phyloP scores from a whole-genome alignment of 2,113 vertebrate species.

The Turnix velox region DNA sequence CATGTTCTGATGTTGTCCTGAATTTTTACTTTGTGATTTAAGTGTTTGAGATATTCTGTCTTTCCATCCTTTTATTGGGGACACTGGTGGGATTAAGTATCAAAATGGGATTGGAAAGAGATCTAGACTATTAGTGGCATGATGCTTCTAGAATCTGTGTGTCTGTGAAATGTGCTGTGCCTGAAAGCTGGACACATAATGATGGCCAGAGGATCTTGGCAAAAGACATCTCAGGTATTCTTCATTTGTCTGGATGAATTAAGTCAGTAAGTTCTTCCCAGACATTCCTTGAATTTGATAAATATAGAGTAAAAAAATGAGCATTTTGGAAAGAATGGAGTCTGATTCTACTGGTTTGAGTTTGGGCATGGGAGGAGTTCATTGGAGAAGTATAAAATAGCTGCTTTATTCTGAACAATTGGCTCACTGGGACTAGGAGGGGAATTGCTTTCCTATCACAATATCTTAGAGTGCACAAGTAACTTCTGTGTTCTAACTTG shows the following conservation, averaged over 20 bases:
- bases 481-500: background rate
- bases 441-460: background rate
- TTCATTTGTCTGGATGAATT: background rate
- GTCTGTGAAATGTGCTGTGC: background rate
- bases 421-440: background rate
- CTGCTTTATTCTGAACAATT: background rate
- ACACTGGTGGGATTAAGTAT: rapidly evolving
- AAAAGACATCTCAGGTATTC: background rate
- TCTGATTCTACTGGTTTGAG: background rate
- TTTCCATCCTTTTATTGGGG: background rate
- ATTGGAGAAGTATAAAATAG: background rate
- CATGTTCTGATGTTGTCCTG: background rate
- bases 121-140: background rate
- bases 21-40: background rate
- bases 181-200: background rate
- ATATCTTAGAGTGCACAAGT: background rate
- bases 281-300: background rate
- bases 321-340: background rate
- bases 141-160: background rate
- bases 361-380: background rate
- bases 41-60: background rate
- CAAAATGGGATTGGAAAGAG: background rate
- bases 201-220: background rate
- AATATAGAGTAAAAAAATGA: background rate
- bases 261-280: background rate